A percentile compares a stretch with the other conserved stretches of the same genome.
Evolutionary conservation across 2,113 vertebrate genomes (phyloP).

Genomic region (Takifugu bimaculatus): DNA sequence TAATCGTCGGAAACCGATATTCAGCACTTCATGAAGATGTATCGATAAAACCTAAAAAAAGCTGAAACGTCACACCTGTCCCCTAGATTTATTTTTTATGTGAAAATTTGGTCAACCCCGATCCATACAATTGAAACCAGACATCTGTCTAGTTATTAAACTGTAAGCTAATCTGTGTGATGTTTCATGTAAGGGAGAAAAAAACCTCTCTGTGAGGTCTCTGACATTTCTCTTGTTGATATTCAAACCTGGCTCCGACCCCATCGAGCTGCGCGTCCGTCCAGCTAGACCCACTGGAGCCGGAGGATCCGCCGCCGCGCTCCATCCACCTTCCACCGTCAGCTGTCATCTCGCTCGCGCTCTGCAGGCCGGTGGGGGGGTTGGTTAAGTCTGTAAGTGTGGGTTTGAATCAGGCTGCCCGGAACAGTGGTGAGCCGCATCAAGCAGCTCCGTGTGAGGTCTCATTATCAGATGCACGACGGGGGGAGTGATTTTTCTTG

Average conservation of each 20-base stretch:
- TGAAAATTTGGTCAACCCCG: no score
- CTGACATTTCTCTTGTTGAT: conserved; percentile 62
- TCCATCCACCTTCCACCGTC: conserved; percentile 47
- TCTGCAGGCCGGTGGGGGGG: conserved; percentile 44
- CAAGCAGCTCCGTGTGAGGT: conserved; percentile 77
- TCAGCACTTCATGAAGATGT: no score
- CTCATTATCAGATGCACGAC: conserved; percentile 74
- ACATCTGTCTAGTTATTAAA: conserved; percentile 41
- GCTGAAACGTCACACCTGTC: no score
- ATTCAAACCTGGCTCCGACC: conserved; percentile 58
- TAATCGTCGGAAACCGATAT: no score
- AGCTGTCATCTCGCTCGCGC: conserved; percentile 34
- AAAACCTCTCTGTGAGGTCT: conserved; percentile 66
- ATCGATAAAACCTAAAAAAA: no score
- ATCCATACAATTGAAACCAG: not conserved
- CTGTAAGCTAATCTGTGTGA: conserved; percentile 45
- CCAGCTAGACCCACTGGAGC: conserved; percentile 63
- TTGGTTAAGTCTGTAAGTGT: conserved; percentile 30
- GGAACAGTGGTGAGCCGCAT: conserved; percentile 53
- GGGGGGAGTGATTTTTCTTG: conserved; percentile 64
- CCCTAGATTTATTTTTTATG: no score
- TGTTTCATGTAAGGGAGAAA: conserved; percentile 46
- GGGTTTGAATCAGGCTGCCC: conserved; percentile 53
- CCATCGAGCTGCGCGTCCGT: conserved; percentile 51
- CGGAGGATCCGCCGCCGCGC: conserved; percentile 51